Conservation (phyloP, 2,888 invertebrate species). For the Scelioninae gen. 1 region DNA sequence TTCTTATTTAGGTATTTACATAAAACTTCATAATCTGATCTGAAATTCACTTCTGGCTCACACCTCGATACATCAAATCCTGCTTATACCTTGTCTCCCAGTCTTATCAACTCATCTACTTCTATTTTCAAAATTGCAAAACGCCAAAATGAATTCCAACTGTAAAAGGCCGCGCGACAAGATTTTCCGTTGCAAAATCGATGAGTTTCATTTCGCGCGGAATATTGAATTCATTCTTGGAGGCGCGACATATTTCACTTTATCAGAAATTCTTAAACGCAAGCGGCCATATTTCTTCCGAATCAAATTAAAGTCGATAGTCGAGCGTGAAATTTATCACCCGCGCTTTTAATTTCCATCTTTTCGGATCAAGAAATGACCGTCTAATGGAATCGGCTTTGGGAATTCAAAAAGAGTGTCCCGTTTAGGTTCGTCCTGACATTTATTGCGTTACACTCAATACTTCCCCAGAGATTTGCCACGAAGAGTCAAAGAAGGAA, state of each 20-base stretch:
- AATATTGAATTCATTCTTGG: constrained; percentile 34
- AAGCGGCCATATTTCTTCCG: constrained; percentile 12
- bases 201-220: constrained; percentile 26
- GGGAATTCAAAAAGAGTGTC: constrained; percentile 44
- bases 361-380: constrained; percentile 29
- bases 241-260: constrained; percentile 37
- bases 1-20: no score
- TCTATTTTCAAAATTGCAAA: no score
- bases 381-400: constrained; percentile 41
- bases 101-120: no score
- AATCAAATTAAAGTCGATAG: constrained; percentile 48
- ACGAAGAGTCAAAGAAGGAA: constrained; percentile 64
- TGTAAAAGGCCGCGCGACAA: no score
- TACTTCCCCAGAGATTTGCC: constrained; percentile 58
- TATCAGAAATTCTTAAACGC: constrained; percentile 21
- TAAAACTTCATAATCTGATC: no score
- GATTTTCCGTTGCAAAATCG: no score
- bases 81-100: no score
- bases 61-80: no score
- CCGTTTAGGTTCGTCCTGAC: constrained; percentile 52
- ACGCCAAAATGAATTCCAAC: no score
- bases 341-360: constrained; percentile 44
- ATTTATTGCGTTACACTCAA: constrained; percentile 66
- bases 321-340: constrained; percentile 28
- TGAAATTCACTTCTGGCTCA: no score